Percentiles rank a stretch among this genome's conserved stretches.
Evolutionary conservation across 92 coral and sea anemone species (phyloP).

Genomic region (Meandrina meandrites): DNA sequence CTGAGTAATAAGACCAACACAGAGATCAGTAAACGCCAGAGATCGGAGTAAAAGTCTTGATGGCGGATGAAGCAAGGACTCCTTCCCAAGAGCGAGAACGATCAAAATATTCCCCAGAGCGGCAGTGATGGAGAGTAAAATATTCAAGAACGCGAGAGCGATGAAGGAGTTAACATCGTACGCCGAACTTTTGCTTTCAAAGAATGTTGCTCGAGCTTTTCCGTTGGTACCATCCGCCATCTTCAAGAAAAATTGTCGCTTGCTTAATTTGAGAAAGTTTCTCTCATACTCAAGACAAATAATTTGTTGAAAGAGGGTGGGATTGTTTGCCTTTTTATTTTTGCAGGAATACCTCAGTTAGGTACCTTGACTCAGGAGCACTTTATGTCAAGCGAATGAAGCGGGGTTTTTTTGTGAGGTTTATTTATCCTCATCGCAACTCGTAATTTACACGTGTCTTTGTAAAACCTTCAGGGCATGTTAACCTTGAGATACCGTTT

Average conservation of each 20-base stretch:
- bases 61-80: neutral
- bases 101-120: neutral
- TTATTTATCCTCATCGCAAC: too few relatives aligned
- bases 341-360: too few relatives aligned
- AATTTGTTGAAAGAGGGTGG: neutral
- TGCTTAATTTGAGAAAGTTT: neutral
- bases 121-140: neutral
- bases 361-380: too few relatives aligned
- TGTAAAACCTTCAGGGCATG: neutral
- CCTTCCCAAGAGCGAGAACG: neutral
- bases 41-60: neutral
- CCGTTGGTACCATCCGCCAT: neutral
- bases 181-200: neutral
- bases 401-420: too few relatives aligned
- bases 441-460: too few relatives aligned
- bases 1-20: neutral
- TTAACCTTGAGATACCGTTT: neutral
- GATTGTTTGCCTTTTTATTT: neutral
- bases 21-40: constrained; percentile 5
- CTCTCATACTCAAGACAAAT: neutral
- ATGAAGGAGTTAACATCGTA: neutral
- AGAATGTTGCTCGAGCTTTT: neutral
- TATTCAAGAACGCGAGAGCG: neutral
- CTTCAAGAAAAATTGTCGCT: neutral
- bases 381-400: too few relatives aligned